A percentile compares a stretch with the other conserved stretches of the same genome.
phyloP scores from a whole-genome alignment of 2,113 vertebrate species.

The Leuciscus idus region DNA sequence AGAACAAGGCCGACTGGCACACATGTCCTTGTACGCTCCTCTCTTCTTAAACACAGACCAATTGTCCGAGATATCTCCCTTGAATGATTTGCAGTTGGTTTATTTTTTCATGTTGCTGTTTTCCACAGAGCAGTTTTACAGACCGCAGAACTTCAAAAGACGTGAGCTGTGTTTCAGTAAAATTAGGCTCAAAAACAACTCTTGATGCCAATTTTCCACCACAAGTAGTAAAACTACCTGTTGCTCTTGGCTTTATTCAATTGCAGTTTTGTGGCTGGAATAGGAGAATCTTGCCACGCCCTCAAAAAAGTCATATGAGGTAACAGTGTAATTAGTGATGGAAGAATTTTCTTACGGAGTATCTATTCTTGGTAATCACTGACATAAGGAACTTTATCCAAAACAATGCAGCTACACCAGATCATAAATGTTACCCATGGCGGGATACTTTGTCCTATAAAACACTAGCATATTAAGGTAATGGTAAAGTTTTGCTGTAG shows the following conservation, averaged over 20 bases:
- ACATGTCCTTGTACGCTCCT: background rate
- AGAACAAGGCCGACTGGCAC: slow-evolving; percentile 60
- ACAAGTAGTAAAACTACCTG: slow-evolving; percentile 15
- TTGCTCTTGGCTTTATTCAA: slow-evolving; percentile 5
- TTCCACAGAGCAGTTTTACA: background rate
- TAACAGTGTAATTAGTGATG: background rate
- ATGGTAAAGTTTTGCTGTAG: too few species aligned
- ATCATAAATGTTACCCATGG: background rate
- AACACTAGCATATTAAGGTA: background rate
- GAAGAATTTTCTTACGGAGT: background rate
- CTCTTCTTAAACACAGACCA: slow-evolving; percentile 32
- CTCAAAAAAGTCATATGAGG: background rate
- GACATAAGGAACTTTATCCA: background rate
- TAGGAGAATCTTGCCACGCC: background rate
- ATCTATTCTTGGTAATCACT: background rate
- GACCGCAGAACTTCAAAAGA: slow-evolving; percentile 5
- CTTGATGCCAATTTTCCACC: background rate
- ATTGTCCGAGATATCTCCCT: slow-evolving; percentile 21
- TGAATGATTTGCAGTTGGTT: slow-evolving; percentile 11
- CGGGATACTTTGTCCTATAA: background rate
- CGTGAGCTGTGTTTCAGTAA: background rate
- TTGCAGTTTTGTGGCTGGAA: background rate
- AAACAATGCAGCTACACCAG: background rate
- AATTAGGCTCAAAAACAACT: slow-evolving; percentile 1
- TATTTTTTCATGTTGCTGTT: background rate